A percentile compares a stretch with the other conserved stretches of the same genome.
phyloP scores from a whole-genome alignment of 2,888 invertebrate species.

The Crioceris asparagi region DNA sequence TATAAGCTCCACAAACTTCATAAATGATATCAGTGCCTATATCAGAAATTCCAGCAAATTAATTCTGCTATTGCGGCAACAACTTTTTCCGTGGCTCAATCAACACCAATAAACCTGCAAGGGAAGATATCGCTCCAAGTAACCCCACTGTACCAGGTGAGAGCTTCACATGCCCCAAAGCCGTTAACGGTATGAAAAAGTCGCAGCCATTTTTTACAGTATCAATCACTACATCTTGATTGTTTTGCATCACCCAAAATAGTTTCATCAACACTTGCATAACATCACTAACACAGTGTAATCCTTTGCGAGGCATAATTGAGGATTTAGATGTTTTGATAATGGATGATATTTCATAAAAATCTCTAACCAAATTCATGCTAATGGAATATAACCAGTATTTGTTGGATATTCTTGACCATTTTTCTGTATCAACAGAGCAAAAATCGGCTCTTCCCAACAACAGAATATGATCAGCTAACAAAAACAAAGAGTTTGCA shows the following conservation, averaged over 20 bases:
- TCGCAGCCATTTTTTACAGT: slow-evolving; percentile 80
- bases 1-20: no score
- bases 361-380: slow-evolving; percentile 68
- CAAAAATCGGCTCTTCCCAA: slow-evolving; percentile 61
- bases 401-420: slow-evolving; percentile 62
- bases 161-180: slow-evolving; percentile 65
- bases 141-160: slow-evolving; percentile 69
- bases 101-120: slow-evolving; percentile 65
- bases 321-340: slow-evolving; percentile 41
- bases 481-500: slow-evolving; percentile 64
- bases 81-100: slow-evolving; percentile 71
- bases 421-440: slow-evolving; percentile 60
- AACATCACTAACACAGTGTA: slow-evolving; percentile 22
- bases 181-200: slow-evolving; percentile 74
- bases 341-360: slow-evolving; percentile 69
- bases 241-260: slow-evolving; percentile 30
- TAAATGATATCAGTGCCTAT: no score
- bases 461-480: slow-evolving; percentile 84
- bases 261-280: slow-evolving; percentile 18
- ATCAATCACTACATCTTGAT: slow-evolving; percentile 67
- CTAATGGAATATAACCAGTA: slow-evolving; percentile 79
- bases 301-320: slow-evolving; percentile 21
- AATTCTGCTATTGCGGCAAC: slow-evolving; percentile 42
- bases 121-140: slow-evolving; percentile 70
- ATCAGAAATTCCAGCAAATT: no score